A percentile compares a stretch with the other conserved stretches of the same genome.
Evolutionary conservation across 2,113 vertebrate genomes (phyloP).

Genomic region (Cyphotilapia sp.): DNA sequence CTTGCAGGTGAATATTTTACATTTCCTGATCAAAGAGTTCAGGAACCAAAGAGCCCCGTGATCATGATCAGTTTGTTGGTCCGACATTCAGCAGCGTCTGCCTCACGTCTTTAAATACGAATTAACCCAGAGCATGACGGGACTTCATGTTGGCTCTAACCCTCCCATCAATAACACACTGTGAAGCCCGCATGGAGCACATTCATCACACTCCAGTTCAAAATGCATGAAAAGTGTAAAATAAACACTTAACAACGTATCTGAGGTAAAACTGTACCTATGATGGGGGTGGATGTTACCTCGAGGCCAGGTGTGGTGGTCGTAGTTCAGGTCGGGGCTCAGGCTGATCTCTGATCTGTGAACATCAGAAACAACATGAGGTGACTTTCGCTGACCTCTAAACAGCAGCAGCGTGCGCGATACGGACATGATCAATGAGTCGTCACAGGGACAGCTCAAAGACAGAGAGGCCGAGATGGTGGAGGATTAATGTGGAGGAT

Average conservation of each 20-base stretch:
- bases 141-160: background rate
- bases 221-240: background rate
- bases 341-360: background rate
- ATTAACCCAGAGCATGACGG: background rate
- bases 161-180: background rate
- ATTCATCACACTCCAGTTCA: background rate
- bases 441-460: background rate
- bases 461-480: background rate
- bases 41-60: background rate
- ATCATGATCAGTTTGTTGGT: background rate
- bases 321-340: background rate
- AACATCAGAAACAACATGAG: background rate
- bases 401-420: background rate
- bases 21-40: background rate
- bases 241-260: background rate
- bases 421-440: background rate
- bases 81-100: background rate
- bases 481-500: background rate
- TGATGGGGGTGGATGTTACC: background rate
- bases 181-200: background rate
- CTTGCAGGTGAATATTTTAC: background rate
- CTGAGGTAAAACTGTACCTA: background rate
- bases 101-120: background rate
- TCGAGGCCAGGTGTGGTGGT: background rate
- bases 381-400: background rate